These are phyloP conservation scores for Pollenia griseotomentosa DNA, from an alignment of 2,888 invertebrate genomes.

Conservation along the genomic window DNA sequence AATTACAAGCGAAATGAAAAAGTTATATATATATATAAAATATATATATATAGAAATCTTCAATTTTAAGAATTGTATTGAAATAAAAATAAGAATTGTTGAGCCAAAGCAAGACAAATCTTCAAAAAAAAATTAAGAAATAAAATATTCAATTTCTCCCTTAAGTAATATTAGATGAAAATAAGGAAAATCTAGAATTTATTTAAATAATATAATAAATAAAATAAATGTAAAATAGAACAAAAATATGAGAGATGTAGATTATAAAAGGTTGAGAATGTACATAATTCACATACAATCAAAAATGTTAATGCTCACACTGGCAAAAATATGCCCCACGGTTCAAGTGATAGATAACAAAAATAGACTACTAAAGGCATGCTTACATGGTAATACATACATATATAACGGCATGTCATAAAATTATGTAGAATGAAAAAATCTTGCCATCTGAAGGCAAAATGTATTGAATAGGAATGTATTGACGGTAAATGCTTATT, in stretches of 20 bases:
- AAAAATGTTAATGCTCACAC: background rate
- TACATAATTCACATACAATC: background rate
- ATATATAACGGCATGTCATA: no score
- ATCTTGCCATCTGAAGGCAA: no score
- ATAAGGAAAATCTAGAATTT: conserved; percentile 6
- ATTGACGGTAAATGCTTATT: no score
- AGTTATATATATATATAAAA: no score
- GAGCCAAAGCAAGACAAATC: background rate
- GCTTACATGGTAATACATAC: no score
- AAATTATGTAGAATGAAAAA: no score
- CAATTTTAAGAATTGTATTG: conserved; percentile 2
- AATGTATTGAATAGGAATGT: no score
- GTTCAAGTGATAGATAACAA: no score
- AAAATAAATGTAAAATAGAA: background rate
- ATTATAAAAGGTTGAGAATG: conserved; percentile 6
- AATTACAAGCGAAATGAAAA: no score
- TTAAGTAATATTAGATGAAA: conserved; percentile 46
- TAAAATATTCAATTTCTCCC: conserved; percentile 53
- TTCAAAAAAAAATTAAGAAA: background rate
- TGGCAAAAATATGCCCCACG: no score
- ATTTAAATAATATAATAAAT: conserved; percentile 35
- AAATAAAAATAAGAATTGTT: background rate
- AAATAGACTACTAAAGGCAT: no score
- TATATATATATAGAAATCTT: no score
- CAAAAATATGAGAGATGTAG: background rate